Conservation (phyloP, 2,888 invertebrate species). For the Chrysotoxum bicinctum region DNA sequence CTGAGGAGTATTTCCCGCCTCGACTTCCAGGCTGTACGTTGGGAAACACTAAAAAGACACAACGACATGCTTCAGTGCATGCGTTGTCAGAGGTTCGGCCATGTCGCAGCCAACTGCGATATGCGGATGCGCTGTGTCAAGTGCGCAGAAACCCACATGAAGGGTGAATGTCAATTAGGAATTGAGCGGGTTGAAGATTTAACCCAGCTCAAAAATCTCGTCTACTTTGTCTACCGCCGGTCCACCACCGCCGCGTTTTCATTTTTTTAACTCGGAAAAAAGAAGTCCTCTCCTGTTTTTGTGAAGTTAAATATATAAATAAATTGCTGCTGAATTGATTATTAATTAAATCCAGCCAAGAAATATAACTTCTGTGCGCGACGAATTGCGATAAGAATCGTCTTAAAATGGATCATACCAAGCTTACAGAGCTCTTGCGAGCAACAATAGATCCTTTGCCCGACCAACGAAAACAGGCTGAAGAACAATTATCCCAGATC, state of each 20-base stretch:
- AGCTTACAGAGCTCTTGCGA: slow-evolving; percentile 93
- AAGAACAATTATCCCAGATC: slow-evolving; percentile 94
- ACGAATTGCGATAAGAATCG: slow-evolving; percentile 41
- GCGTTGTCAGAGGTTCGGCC: no score
- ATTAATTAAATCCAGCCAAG: neutral
- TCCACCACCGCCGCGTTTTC: slow-evolving; percentile 70
- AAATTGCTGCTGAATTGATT: slow-evolving; percentile 40
- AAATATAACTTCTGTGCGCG: slow-evolving; percentile 36
- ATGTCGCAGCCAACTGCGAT: no score
- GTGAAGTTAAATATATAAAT: slow-evolving; percentile 57
- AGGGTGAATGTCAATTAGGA: no score
- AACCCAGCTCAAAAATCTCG: no score
- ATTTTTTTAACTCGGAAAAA: slow-evolving; percentile 44
- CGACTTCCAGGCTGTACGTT: no score
- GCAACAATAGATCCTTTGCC: slow-evolving; percentile 93
- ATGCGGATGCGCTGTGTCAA: no score
- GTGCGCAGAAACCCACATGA: no score
- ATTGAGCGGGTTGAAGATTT: no score
- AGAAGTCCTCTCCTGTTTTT: slow-evolving; percentile 58
- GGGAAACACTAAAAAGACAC: no score
- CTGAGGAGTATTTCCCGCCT: no score
- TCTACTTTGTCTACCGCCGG: slow-evolving; percentile 72
- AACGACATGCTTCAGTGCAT: no score
- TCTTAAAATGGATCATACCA: slow-evolving; percentile 88
- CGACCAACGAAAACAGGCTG: slow-evolving; percentile 94